phyloP scores from a whole-genome alignment of 2,888 invertebrate genomes.

The Eristalis tenax region DNA sequence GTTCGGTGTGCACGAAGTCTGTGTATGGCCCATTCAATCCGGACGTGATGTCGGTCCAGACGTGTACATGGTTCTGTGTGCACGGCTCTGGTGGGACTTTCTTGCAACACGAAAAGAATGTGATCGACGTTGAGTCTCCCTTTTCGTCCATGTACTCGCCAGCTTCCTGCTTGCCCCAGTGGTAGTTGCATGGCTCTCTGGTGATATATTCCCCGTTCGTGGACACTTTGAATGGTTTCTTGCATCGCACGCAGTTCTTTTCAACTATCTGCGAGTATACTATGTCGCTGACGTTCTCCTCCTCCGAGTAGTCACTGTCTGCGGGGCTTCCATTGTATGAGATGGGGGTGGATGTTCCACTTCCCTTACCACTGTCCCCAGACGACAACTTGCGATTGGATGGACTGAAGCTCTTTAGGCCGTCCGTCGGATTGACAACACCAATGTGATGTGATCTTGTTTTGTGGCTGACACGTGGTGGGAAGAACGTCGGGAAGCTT shows the following conservation, averaged over 20 bases:
- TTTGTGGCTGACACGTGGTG: constrained; percentile 38
- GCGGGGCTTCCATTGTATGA: constrained; percentile 83
- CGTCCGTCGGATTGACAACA: constrained; percentile 77
- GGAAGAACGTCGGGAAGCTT: constrained; percentile 82
- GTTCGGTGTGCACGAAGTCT: constrained; percentile 85
- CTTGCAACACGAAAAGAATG: constrained; percentile 62
- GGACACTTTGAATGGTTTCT: constrained; percentile 87
- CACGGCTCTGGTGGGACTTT: constrained; percentile 83
- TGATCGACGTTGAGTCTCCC: constrained; percentile 75
- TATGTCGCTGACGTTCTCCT: constrained; percentile 73
- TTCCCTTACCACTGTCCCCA: constrained; percentile 83
- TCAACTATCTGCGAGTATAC: constrained; percentile 79
- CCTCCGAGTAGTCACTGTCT: constrained; percentile 78
- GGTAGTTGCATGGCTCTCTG: constrained; percentile 90
- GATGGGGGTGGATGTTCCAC: constrained; percentile 82
- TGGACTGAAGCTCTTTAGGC: constrained; percentile 72
- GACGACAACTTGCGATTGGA: constrained; percentile 75
- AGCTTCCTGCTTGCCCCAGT: constrained; percentile 91
- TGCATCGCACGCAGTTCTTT: constrained; percentile 88
- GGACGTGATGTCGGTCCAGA: constrained; percentile 88
- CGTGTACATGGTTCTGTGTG: constrained; percentile 85
- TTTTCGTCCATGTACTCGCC: constrained; percentile 77
- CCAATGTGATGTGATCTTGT: constrained; percentile 39
- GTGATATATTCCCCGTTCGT: constrained; percentile 87
- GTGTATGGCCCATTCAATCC: constrained; percentile 89